Conservation (phyloP, 2,888 invertebrate species). For the Myathropa florea region DNA sequence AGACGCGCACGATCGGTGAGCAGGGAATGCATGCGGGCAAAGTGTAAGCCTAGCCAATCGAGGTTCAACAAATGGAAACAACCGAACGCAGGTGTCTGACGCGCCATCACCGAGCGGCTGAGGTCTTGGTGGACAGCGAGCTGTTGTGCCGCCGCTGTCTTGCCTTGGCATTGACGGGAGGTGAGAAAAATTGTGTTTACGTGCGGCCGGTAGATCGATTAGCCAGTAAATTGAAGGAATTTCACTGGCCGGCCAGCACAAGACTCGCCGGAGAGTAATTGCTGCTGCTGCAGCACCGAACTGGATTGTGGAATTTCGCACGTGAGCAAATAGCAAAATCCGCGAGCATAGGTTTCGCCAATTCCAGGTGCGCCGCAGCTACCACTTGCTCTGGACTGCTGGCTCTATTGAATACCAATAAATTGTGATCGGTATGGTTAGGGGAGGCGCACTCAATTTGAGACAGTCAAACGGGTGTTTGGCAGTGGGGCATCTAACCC, state of each 20-base stretch:
- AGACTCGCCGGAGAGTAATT: constrained; percentile 43
- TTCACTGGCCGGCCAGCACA: constrained; percentile 20
- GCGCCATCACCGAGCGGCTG: constrained; percentile 11
- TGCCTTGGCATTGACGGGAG: constrained; percentile 62
- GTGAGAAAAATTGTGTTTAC: constrained; percentile 67
- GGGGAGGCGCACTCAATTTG: background rate
- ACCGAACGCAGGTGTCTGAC: constrained; percentile 54
- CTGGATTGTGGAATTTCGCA: constrained; percentile 68
- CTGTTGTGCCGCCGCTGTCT: background rate
- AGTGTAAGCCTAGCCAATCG: constrained; percentile 39
- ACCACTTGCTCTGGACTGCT: constrained; percentile 17
- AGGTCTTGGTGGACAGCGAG: background rate
- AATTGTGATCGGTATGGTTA: constrained; percentile 27
- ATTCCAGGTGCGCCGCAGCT: constrained; percentile 55
- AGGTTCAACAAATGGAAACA: constrained; percentile 15
- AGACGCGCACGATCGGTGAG: constrained; percentile 18
- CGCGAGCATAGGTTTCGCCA: constrained; percentile 7
- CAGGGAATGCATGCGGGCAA: constrained; percentile 16
- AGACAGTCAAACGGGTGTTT: background rate
- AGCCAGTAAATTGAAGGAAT: constrained; percentile 62
- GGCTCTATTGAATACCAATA: constrained; percentile 48
- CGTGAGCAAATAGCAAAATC: constrained; percentile 61
- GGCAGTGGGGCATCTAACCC: constrained; percentile 24
- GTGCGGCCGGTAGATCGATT: constrained; percentile 56
- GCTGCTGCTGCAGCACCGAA: constrained; percentile 22